Evolutionary conservation across 2,797 vertebrate genomes (phyloP), one percentile per base, ranked within the genome.

Genomic region (Leucoraja ocellata): DNA sequence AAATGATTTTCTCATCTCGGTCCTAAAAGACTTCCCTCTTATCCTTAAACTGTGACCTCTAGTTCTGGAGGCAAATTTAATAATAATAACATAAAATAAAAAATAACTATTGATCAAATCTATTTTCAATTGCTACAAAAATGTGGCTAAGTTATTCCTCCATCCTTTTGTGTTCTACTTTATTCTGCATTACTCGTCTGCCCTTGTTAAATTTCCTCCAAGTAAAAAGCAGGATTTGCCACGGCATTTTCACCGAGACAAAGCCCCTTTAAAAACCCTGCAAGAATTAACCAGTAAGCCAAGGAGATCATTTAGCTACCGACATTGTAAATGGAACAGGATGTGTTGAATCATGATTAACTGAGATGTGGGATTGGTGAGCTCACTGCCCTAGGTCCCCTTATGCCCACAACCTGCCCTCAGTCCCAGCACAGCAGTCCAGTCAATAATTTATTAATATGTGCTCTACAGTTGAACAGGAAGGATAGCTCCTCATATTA

Each of bases 371-470:
- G 71, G 90, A 28, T 74, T 73, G 36, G 36, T 25, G 39, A 92
- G 71, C 71, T 92, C 71, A 92, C 32, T 28, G 39, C 23, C 28
- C 90, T 28, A 18, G 71, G 90, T 74, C 39, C 90, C n/a, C 90
- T 58, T 76, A 8, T 58, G 23, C 46, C 90, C 90, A 39, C 71
- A 92, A 74, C 73, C 68, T 76, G 39, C 90, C 71, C 71, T 74
- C 28, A 76, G 65, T 68, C 28, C 63, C 61, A 23, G 65, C 21
- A 91, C 65, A 71, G 68, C 36, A 91, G 63, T 36, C 36, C 88
- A 91, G 90, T 92, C 90, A 92, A 76, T 92, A 76, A 92, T 76
- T 92, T 92, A 92, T 92, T 74, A 92, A 92, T 76, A 92, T n/a
- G 90, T 68, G 73, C 68, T 54, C 11, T 91, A 54, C 68, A 58